phyloP scores from a whole-genome alignment of 2,888 invertebrate species.

The Elegia similella region DNA sequence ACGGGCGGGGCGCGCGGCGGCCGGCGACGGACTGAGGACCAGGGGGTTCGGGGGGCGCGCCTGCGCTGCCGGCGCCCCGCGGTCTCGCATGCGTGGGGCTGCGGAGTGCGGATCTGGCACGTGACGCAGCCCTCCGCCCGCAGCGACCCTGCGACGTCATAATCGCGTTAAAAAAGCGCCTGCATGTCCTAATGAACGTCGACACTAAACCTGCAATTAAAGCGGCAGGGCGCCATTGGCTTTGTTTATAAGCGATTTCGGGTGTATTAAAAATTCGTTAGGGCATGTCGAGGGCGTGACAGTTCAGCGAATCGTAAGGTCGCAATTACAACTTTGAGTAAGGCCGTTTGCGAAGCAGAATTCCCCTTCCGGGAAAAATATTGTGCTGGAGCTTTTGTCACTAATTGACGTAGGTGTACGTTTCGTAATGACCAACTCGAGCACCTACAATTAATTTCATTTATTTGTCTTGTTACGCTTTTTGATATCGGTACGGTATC shows the following conservation, averaged over 20 bases:
- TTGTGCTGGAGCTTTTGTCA: slow-evolving; percentile 46
- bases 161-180: slow-evolving; percentile 78
- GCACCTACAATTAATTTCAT: slow-evolving; percentile 47
- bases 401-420: slow-evolving; percentile 55
- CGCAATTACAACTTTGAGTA: slow-evolving; percentile 65
- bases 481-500: slow-evolving; percentile 3
- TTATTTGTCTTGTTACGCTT: slow-evolving; percentile 41
- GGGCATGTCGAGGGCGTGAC: slow-evolving; percentile 59
- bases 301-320: slow-evolving; percentile 62
- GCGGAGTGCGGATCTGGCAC: slow-evolving; percentile 80
- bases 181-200: slow-evolving; percentile 76
- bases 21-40: slow-evolving; percentile 78
- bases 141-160: slow-evolving; percentile 74
- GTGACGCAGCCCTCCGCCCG: slow-evolving; percentile 80
- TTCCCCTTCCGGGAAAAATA: slow-evolving; percentile 55
- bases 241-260: slow-evolving; percentile 65
- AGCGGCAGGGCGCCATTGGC: slow-evolving; percentile 53
- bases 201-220: slow-evolving; percentile 76
- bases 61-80: slow-evolving; percentile 73
- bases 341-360: slow-evolving; percentile 44
- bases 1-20: slow-evolving; percentile 73
- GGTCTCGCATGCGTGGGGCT: slow-evolving; percentile 80
- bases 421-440: slow-evolving; percentile 52
- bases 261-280: slow-evolving; percentile 68
- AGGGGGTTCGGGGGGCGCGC: slow-evolving; percentile 66